These are phyloP conservation scores for Watsonalla binaria DNA, from an alignment of 2,888 invertebrate species.

Conservation along the genomic window DNA sequence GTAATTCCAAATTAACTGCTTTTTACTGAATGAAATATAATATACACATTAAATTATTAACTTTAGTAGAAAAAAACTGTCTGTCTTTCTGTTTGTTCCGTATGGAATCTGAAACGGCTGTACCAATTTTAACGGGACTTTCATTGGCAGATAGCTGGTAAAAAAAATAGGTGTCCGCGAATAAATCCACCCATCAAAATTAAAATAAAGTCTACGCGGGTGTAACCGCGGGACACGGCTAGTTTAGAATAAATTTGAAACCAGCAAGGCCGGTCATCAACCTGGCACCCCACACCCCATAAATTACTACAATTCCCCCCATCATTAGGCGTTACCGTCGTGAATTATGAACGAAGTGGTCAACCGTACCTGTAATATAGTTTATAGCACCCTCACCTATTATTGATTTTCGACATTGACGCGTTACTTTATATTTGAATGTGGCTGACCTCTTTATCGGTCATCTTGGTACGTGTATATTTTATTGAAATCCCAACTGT, in stretches of 20 bases:
- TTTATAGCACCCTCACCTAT: slow-evolving; percentile 3
- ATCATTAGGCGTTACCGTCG: slow-evolving; percentile 37
- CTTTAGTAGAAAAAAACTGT: too few relatives aligned
- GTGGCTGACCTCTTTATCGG: slow-evolving; percentile 65
- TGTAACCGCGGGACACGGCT: slow-evolving; percentile 20
- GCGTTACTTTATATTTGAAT: slow-evolving; percentile 62
- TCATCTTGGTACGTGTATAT: slow-evolving; percentile 65
- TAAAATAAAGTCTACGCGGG: too few relatives aligned
- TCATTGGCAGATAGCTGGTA: too few relatives aligned
- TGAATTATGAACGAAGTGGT: slow-evolving; percentile 37
- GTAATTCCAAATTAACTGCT: too few relatives aligned
- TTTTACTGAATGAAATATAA: too few relatives aligned
- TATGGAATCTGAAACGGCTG: slow-evolving; percentile 36
- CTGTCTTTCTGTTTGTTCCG: slow-evolving; percentile 9
- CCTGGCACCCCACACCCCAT: slow-evolving; percentile 22
- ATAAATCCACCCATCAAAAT: too few relatives aligned
- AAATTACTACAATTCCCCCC: slow-evolving; percentile 16
- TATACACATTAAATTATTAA: too few relatives aligned
- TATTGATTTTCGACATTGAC: slow-evolving; percentile 45
- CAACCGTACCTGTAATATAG: neutral
- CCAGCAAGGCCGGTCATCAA: slow-evolving; percentile 60
- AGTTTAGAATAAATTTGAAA: slow-evolving; percentile 55
- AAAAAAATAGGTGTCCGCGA: too few relatives aligned
- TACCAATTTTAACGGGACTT: too few relatives aligned
- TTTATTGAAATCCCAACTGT: slow-evolving; percentile 61